Percentiles rank a stretch among this genome's conserved stretches.
phyloP scores from a whole-genome alignment of 30 jellyfish, hydroid and myxozoan species.

The Catostylus mosaicus region DNA sequence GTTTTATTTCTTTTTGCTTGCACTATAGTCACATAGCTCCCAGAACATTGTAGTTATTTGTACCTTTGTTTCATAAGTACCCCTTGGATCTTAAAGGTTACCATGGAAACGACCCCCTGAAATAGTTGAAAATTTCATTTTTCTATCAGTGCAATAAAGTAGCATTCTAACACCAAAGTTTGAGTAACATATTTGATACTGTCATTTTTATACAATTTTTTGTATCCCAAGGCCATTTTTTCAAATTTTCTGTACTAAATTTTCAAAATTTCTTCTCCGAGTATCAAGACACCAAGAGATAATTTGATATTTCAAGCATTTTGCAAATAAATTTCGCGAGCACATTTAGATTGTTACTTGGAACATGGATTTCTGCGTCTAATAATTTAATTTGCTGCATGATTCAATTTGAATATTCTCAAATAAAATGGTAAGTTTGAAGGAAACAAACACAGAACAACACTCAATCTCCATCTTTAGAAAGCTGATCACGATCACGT shows the following conservation, averaged over 20 bases:
- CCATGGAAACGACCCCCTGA: slow-evolving; percentile 31
- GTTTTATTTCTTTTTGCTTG: not conserved
- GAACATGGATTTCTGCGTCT: too few species aligned
- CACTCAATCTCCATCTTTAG: too few species aligned
- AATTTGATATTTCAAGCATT: too few species aligned
- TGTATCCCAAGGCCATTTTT: not conserved
- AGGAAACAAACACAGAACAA: too few species aligned
- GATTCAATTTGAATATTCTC: too few species aligned
- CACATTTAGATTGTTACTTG: too few species aligned
- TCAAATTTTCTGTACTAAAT: slow-evolving; percentile 6
- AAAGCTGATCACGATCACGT: too few species aligned
- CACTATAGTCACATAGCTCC: not conserved
- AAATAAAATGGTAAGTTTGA: too few species aligned
- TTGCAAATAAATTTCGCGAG: too few species aligned
- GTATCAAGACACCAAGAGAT: too few species aligned
- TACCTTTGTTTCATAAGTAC: slow-evolving; percentile 1
- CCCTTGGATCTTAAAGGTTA: not conserved
- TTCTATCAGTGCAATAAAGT: not conserved
- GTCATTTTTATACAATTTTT: not conserved
- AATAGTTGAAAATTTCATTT: not conserved
- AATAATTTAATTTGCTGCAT: too few species aligned
- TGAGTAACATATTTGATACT: not conserved
- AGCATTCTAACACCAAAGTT: not conserved
- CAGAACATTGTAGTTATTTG: slow-evolving; percentile 8
- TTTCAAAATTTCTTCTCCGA: too few species aligned